phyloP scores from a whole-genome alignment of 2,113 vertebrate species.

The Hypocryptadius cinnamomeus region DNA sequence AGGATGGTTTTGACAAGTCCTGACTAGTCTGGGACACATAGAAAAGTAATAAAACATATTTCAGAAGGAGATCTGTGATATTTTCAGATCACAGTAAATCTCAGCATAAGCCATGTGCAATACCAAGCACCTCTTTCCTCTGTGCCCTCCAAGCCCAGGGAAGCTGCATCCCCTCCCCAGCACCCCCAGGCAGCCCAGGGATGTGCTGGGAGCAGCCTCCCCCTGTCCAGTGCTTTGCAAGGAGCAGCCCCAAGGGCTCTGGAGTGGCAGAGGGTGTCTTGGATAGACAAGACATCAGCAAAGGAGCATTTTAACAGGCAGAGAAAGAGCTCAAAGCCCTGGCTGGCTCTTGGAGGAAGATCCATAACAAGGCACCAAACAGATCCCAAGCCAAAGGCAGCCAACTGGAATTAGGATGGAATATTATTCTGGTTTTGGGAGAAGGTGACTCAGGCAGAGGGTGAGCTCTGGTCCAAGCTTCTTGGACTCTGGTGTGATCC shows the following conservation, averaged over 20 bases:
- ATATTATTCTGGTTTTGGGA: not conserved
- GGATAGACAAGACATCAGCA: not conserved
- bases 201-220: not conserved
- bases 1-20: constrained; percentile 41
- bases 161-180: not conserved
- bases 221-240: not conserved
- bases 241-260: not conserved
- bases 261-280: not conserved
- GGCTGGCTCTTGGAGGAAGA: not conserved
- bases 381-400: not conserved
- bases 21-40: not conserved
- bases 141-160: not conserved
- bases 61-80: constrained; percentile 11
- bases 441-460: not conserved
- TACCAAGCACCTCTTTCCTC: not conserved
- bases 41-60: constrained; percentile 44
- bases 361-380: not conserved
- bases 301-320: not conserved
- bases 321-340: not conserved
- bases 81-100: constrained; percentile 42
- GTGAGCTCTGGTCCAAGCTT: not conserved
- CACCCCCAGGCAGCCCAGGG: not conserved
- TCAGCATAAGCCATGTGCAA: not conserved
- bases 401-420: not conserved
- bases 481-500: not conserved